Percentiles rank a stretch among this genome's conserved stretches.
Conservation (phyloP, 1,140 invertebrate species). For the Elymnias hypermnestra region DNA sequence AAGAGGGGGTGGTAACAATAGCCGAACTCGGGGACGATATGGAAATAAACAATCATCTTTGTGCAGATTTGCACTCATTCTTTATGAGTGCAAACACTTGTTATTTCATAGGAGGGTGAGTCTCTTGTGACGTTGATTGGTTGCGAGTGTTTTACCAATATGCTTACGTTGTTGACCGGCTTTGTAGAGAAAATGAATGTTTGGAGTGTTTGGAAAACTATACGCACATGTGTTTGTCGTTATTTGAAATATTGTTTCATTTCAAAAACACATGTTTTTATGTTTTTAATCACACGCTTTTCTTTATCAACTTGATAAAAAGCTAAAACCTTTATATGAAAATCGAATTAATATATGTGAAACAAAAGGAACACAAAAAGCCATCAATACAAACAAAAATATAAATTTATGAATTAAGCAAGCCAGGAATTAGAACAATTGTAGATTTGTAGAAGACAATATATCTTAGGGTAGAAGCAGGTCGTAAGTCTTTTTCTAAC, state of each 20-base stretch:
- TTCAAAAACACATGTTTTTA: not conserved
- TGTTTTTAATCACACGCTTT: too few species aligned
- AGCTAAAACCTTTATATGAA: too few species aligned
- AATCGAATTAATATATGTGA: not conserved
- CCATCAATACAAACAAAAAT: not conserved
- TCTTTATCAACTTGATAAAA: too few species aligned
- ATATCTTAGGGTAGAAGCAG: constrained; percentile 35
- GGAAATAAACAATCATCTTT: constrained; percentile 69
- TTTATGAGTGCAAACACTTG: constrained; percentile 71
- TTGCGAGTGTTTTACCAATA: constrained; percentile 66
- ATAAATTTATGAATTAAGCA: not conserved
- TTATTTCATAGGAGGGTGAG: constrained; percentile 49
- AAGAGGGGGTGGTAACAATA: constrained; percentile 45
- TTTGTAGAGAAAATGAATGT: constrained; percentile 65
- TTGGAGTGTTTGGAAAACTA: constrained; percentile 35
- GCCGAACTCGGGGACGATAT: constrained; percentile 47
- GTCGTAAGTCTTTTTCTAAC: constrained; percentile 45
- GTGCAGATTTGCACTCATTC: constrained; percentile 69
- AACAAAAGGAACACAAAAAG: not conserved
- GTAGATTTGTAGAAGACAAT: constrained; percentile 26
- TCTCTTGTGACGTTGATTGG: constrained; percentile 67
- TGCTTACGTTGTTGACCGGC: constrained; percentile 58
- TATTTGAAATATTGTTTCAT: not conserved
- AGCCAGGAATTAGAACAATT: constrained; percentile 25
- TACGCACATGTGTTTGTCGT: constrained; percentile 26